A percentile compares a stretch with the other conserved stretches of the same genome.
These are phyloP conservation scores for Threskiornis aethiopicus DNA, from an alignment of 2,797 vertebrate genomes.

Conservation along the genomic window DNA sequence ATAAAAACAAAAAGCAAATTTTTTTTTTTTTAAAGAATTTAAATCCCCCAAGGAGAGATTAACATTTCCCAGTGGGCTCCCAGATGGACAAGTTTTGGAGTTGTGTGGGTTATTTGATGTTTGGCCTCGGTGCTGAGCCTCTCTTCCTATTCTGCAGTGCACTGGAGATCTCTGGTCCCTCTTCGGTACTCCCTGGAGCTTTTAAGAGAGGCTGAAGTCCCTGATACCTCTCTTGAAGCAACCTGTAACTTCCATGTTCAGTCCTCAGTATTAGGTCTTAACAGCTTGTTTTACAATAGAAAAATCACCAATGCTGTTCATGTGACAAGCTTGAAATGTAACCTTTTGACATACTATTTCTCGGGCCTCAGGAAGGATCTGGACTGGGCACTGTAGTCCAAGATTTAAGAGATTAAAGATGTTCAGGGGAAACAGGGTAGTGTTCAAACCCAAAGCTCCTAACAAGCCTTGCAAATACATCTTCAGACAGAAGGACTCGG, in stretches of 20 bases:
- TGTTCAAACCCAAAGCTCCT: neutral
- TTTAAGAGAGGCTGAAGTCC: neutral
- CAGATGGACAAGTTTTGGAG: neutral
- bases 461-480: neutral
- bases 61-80: neutral
- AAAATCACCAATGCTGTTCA: neutral
- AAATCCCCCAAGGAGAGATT: neutral
- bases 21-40: neutral
- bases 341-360: neutral
- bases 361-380: neutral
- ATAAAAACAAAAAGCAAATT: neutral
- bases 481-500: neutral
- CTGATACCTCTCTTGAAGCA: neutral
- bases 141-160: neutral
- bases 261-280: neutral
- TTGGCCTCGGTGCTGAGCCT: neutral
- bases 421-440: neutral
- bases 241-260: neutral
- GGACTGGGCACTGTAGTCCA: neutral
- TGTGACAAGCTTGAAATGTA: accelerated
- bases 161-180: neutral
- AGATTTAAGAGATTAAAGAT: neutral
- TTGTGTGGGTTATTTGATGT: accelerated
- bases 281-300: neutral
- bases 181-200: neutral